phyloP scores from a whole-genome alignment of 2,113 vertebrate species.

The Osmerus mordax region DNA sequence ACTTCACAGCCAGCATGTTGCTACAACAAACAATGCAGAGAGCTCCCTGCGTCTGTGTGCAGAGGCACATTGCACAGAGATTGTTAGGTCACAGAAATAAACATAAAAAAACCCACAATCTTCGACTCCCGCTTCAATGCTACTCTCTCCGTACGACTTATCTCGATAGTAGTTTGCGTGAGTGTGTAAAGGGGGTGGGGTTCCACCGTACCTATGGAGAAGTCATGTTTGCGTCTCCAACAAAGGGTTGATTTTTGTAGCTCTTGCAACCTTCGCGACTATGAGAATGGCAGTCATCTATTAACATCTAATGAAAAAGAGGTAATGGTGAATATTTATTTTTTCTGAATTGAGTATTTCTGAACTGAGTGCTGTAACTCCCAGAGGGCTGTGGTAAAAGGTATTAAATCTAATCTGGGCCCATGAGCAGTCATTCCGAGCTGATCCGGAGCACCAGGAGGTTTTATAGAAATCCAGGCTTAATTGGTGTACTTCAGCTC shows the following conservation, averaged over 20 bases:
- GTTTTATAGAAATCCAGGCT: constrained; percentile 39
- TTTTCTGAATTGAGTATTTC: no score
- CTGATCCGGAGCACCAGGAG: constrained; percentile 29
- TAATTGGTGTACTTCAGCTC: constrained; percentile 56
- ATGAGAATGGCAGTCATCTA: no score
- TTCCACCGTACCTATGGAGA: no score
- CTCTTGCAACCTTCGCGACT: no score
- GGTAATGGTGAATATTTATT: no score
- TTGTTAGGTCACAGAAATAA: constrained; percentile 37
- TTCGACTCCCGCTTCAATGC: not conserved
- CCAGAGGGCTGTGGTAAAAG: constrained; percentile 6
- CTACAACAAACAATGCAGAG: constrained; percentile 55
- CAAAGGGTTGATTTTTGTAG: no score
- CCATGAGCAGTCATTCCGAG: constrained; percentile 30
- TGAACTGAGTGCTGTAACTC: not conserved
- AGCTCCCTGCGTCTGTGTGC: constrained; percentile 30
- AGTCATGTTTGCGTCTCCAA: no score
- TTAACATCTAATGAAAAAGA: no score
- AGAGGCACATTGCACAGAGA: constrained; percentile 29
- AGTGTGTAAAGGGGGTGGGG: no score
- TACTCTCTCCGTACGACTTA: not conserved
- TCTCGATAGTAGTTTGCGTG: no score
- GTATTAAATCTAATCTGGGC: constrained; percentile 32
- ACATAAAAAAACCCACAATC: not conserved
- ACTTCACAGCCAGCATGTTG: constrained; percentile 45